These are phyloP conservation scores for Scophthalmus maximus DNA, from an alignment of 2,113 vertebrate species.

Conservation along the genomic window DNA sequence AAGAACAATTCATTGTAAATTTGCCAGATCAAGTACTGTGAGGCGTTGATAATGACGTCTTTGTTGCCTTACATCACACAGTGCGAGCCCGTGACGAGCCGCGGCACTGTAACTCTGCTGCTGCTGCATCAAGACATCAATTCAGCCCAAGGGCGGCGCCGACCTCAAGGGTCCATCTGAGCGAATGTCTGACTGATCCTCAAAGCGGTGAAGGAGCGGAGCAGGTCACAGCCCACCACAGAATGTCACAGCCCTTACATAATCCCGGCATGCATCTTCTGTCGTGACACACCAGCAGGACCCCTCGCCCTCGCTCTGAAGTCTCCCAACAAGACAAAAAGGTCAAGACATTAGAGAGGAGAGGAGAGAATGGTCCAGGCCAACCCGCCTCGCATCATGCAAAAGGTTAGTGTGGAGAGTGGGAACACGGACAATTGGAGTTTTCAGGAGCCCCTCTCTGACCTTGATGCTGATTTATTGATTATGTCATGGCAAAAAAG, in stretches of 20 bases:
- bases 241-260: constrained; percentile 76
- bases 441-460: background rate
- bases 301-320: constrained; percentile 21
- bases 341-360: constrained; percentile 62
- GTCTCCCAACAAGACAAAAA: constrained; percentile 48
- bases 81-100: constrained; percentile 20
- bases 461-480: constrained; percentile 14
- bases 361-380: constrained; percentile 49
- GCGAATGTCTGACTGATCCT: constrained; percentile 55
- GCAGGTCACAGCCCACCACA: constrained; percentile 53
- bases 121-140: constrained; percentile 50
- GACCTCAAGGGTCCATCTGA: constrained; percentile 36
- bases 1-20: background rate
- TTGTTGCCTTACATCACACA: constrained; percentile 35
- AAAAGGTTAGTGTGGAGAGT: constrained; percentile 56
- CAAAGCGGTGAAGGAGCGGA: constrained; percentile 53
- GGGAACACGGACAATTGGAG: constrained; percentile 2
- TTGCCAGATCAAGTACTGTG: background rate
- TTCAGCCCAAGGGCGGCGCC: constrained; percentile 53
- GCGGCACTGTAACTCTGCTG: constrained; percentile 17
- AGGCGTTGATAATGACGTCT: constrained; percentile 29
- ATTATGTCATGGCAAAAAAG: constrained; percentile 27
- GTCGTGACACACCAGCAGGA: constrained; percentile 20
- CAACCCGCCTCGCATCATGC: constrained; percentile 1
- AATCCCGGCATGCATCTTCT: constrained; percentile 56